Base-by-base conservation (phyloP, 2,888 invertebrate genomes). In the Caenorhabditis uteleia region DNA sequence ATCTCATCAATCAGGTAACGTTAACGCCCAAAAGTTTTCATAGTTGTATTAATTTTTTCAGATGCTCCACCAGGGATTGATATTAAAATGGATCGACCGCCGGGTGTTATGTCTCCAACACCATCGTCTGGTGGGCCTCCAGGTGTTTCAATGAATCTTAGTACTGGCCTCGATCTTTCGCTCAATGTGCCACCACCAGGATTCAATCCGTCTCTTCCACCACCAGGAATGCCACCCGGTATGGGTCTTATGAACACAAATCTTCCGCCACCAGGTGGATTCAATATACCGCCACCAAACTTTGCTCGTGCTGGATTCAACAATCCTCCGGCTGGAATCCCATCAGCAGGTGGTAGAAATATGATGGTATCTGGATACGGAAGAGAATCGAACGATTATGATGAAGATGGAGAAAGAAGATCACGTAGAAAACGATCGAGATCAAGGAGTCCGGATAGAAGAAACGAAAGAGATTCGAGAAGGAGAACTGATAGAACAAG, bases 1-100 rank as follows among this genome's bases (percentile, higher is more conserved):
- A 34, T 18, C 27, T 27, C 48, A 12, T 25, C 51, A 42, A 51
- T 51, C 51, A 50, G 31, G n/a, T 34, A 33, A n/a, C n/a, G n/a
- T n/a, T n/a, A n/a, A n/a, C n/a, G n/a, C n/a, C n/a, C n/a, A n/a
- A n/a, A n/a, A n/a, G n/a, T n/a, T n/a, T n/a, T n/a, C 16, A 21
- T 20, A 23, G 36, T 43, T 38, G 18, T 46, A 20, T 18, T 10
- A 20, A 38, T 18, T n/a, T n/a, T 48, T 55, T 6, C 38, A 49
- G 70, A 70, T 23, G 69, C 58, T 16, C 75, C 72, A 25, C 72
- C 75, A 10, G 75, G 75, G 33, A 47, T 74, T 10, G 68, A 68
- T n/a, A 23, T 20, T n/a, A 12, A 20, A 1, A 25, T 51, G 1
- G 66, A 56, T 21, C 47, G 51, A 5, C 59, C 68, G 6, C 62